Conservation (phyloP, 1,140 invertebrate species). For the Ceratina australensis region DNA sequence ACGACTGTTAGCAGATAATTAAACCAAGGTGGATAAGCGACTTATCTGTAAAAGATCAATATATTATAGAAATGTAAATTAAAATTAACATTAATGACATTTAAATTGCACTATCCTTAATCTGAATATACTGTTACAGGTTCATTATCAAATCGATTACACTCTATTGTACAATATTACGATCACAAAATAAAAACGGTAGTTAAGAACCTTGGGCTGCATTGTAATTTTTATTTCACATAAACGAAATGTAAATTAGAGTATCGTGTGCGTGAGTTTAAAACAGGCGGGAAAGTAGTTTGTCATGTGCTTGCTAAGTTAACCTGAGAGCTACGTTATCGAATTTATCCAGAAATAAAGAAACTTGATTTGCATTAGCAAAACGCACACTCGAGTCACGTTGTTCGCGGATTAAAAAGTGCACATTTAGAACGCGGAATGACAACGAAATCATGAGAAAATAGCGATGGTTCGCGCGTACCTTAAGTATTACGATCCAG, state of each 20-base stretch:
- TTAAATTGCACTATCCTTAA: background rate
- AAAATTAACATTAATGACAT: background rate
- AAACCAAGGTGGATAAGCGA: background rate
- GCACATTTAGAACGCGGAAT: background rate
- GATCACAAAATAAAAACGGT: background rate
- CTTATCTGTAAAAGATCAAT: constrained; percentile 22
- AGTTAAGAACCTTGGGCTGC: background rate
- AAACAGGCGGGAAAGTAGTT: constrained; percentile 51
- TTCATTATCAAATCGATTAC: background rate
- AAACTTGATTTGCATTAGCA: background rate
- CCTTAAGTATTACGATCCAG: background rate
- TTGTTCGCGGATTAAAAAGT: too few relatives aligned
- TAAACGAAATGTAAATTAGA: background rate
- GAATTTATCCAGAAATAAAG: background rate
- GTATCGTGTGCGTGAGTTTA: background rate
- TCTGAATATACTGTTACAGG: background rate
- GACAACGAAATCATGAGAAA: background rate
- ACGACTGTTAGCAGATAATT: background rate
- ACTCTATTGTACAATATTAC: background rate
- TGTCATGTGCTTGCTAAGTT: constrained; percentile 40
- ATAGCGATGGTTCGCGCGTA: background rate
- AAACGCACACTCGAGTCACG: background rate
- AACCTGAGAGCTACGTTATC: constrained; percentile 25
- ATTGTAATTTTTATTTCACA: background rate
- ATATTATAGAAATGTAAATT: background rate